These are phyloP conservation scores for Orthosia incerta DNA, from an alignment of 2,888 invertebrate species.

Conservation along the genomic window DNA sequence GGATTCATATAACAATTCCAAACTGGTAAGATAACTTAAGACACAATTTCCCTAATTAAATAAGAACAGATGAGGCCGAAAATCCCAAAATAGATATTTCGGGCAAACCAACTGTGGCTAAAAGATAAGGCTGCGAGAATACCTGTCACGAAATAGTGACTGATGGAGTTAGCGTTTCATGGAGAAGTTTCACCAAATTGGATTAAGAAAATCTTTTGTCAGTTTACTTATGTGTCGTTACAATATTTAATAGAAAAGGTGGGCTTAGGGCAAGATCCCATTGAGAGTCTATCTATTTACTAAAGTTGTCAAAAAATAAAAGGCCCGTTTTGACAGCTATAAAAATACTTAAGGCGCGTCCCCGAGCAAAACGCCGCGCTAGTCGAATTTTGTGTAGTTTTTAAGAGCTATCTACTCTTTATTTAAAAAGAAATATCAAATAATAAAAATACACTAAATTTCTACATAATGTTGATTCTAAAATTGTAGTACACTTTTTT, in stretches of 20 bases:
- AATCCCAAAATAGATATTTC: slow-evolving; percentile 19
- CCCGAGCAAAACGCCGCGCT: too few relatives aligned
- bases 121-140: slow-evolving; percentile 49
- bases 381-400: too few relatives aligned
- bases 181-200: slow-evolving; percentile 18
- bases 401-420: too few relatives aligned
- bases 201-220: slow-evolving; percentile 39
- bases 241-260: slow-evolving; percentile 11
- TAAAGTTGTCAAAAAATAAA: too few relatives aligned
- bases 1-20: not conserved
- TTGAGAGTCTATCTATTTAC: too few relatives aligned
- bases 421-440: too few relatives aligned
- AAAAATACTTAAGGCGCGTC: too few relatives aligned
- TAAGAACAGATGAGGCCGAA: slow-evolving; percentile 17
- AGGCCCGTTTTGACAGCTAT: too few relatives aligned
- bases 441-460: too few relatives aligned
- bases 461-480: too few relatives aligned
- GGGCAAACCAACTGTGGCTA: slow-evolving; percentile 35
- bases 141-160: slow-evolving; percentile 38
- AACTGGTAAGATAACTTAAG: slow-evolving; percentile 1
- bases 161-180: slow-evolving; percentile 29
- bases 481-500: too few relatives aligned
- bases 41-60: slow-evolving; percentile 5
- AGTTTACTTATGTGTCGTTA: not conserved
- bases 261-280: not conserved